Evolutionary conservation across 2,113 vertebrate species (phyloP), one percentile per base, ranked within the genome.

Genomic region (Phainopepla nitens): DNA sequence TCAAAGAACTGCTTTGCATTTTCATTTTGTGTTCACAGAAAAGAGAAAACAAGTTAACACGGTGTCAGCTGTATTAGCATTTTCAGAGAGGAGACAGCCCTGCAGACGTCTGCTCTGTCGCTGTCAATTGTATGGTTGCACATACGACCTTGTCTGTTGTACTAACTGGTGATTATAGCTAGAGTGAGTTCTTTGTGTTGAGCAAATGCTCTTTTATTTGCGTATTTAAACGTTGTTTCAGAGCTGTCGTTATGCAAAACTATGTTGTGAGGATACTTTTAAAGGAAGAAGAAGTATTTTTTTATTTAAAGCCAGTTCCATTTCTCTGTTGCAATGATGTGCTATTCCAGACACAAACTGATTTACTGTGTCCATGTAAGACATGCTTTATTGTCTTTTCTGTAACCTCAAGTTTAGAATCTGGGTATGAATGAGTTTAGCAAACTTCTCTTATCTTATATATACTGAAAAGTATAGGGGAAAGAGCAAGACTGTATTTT

Each of bases 1-100:
- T 87, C 51, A 68, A 36, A 77, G 45, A 82, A 21, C 78, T 96
- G 44, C 65, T 91, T 95, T 95, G 70, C 89, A 89, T 93, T 94
- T 94, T 94, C 51, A 33, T 92, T 93, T 79, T 87, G 56, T 81
- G 16, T 62, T 94, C 39, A 58, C n/a, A 73, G 50, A 86, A 92
- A 54, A 86, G 39, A 76, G 49, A 92, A 94, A 90, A 77, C 45
- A 93, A 93, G 64, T 72, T 95, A 95, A 89, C 66, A 69, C 0
- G 0, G 13, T 95, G 87, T 91, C 77, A 87, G 45, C 73, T 77
- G 6, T 87, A 79, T 85, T 93, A 94, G 75, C 50, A 54, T 96
- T 87, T 95, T 89, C 75, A 80, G 78, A 91, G 70, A 33, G 31
- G 35, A 88, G 70, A 49, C 61, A 91, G 50, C 66, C 68, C 27